Evolutionary conservation across 1,140 invertebrate genomes (phyloP).

Genomic region (Carposina sasakii): DNA sequence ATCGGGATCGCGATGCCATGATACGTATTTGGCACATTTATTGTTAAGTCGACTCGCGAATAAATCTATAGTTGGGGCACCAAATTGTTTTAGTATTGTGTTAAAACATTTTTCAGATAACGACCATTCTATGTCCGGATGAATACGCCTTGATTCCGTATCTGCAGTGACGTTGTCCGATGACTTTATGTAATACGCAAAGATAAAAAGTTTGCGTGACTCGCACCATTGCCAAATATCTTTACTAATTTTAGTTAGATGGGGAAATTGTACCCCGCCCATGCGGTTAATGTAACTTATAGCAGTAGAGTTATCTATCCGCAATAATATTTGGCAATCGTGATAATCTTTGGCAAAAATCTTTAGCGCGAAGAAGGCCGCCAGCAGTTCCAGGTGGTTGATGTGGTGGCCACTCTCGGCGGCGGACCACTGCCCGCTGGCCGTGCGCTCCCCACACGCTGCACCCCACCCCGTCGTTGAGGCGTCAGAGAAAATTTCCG

Average conservation of each 20-base stretch:
- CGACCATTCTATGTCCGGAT: constrained; percentile 4
- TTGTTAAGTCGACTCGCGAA: not conserved
- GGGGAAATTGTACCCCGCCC: constrained; percentile 2
- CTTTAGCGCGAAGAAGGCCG: constrained; percentile 11
- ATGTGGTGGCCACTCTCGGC: constrained; percentile 15
- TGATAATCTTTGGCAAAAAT: constrained; percentile 11
- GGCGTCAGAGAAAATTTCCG: constrained; percentile 41
- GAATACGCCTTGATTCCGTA: not conserved
- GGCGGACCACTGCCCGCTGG: constrained; percentile 28
- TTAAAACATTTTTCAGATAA: not conserved
- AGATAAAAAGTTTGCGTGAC: not conserved
- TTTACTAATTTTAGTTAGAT: not conserved
- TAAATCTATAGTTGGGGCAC: not conserved
- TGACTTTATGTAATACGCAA: constrained; percentile 4
- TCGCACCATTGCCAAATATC: constrained; percentile 9
- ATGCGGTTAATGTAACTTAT: not conserved
- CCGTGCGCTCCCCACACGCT: constrained; percentile 15
- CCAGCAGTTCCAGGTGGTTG: constrained; percentile 11
- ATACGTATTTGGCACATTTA: not conserved
- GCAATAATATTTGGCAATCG: constrained; percentile 20
- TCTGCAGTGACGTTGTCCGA: constrained; percentile 1
- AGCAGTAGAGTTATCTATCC: constrained; percentile 14
- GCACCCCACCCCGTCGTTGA: constrained; percentile 38
- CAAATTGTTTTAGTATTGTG: not conserved
- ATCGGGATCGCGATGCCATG: not conserved